Base-by-base conservation (phyloP, 2,113 vertebrate genomes). In the Corythaixoides concolor region DNA sequence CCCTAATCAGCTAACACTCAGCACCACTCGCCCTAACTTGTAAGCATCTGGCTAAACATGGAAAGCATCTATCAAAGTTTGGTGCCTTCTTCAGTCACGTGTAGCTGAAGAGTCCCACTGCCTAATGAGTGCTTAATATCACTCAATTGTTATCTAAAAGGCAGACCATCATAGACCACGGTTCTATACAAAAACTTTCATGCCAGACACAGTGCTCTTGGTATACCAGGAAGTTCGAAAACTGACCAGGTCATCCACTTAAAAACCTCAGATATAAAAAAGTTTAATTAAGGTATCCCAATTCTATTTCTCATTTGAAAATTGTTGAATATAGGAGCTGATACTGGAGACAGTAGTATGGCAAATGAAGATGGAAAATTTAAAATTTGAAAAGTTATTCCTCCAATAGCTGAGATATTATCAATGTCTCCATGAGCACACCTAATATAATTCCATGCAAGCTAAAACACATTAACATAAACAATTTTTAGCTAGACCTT, bases 121-220 rank as follows among this genome's bases (percentile, higher is more conserved):
- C 27, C 37, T 58, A n/a, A 0, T 12, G 19, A 77, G 15, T 12
- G 4, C 15, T 17, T 23, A 30, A 35, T 47, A 84, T 17, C 35
- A 60, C 5, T 41, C 15, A 43, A 37, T 4, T n/a, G 4, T 68
- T 73, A 27, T 17, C 20, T 67, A 28, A 85, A 88, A 67, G 5
- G 10, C 0, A 63, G 9, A 39, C 16, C 50, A 30, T 62, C 24
- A 12, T 1, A 73, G n/a, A 7, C 8, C 15, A n/a, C 0, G 0
- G 14, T 22, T 67, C 52, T n/a, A n/a, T 15, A 63, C 18, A 67
- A 45, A 77, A 83, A 10, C 7, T 43, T 27, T 17, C 27, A 35
- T 33, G 27, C 15, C 22, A 52, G 35, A 56, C 18, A 30, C 30
- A 41, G 27, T 35, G 26, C 4, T 80, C 53, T 72, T 74, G 6